Evolutionary conservation across 2,888 invertebrate genomes (phyloP), one percentile per base, ranked within the genome.

Genomic region (Baccha elongata): DNA sequence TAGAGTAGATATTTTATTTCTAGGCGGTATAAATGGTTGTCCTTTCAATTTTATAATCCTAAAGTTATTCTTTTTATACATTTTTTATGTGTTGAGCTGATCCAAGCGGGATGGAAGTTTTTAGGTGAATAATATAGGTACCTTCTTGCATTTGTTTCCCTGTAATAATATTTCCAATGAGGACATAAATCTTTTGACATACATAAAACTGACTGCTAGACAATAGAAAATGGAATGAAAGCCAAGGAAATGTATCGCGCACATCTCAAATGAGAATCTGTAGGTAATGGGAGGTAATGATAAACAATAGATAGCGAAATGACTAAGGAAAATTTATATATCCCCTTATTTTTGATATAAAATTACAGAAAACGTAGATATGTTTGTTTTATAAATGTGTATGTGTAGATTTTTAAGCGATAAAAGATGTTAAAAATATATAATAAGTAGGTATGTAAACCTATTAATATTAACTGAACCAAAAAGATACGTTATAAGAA

Each of bases 221-320:
- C 76, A 83, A 76, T 72, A 83, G 46, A 32, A 67, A 71, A 60
- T 48, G 55, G 62, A 74, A 74, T 40, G 21, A 21, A 55, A 60
- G 17, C 35, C 11, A 42, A 21, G 35, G 48, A 68, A 68, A 55
- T 17, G 65, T 53, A 64, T 53, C 62, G 58, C 69, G 40, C 64
- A 75, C 64, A 74, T 80, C 80, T 80, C 29, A 81, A 81, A 81
- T 81, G 80, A 75, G 29, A 81, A 81, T 81, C 80, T 81, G 75
- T 44, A 80, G 74, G 80, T 80, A 74, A 74, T 74, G 68, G 55
- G 50, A 60, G 42, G n/a, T 62, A 62, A 64, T 53, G 46, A 64
- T 64, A 68, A 80, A 69, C 21, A 64, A 53, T 23, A 55, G 74
- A 79, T 80, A 58, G 26, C 35, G 21, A 58, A n/a, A 69, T 68